Evolutionary conservation across 2,113 vertebrate species (phyloP), one percentile per base, ranked within the genome.

Genomic region (Australoheros scitulus): DNA sequence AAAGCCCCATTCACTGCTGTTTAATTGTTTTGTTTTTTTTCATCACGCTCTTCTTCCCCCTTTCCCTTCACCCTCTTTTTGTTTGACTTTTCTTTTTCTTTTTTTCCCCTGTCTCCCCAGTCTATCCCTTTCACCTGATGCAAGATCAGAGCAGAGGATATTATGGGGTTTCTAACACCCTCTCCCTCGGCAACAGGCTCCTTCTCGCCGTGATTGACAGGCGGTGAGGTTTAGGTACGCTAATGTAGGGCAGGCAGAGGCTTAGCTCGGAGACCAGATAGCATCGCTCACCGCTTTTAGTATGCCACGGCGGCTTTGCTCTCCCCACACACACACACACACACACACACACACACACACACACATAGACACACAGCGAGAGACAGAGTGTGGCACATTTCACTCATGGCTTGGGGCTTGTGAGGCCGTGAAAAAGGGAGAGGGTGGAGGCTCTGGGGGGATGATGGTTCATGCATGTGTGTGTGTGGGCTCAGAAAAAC

Each of bases 231-330:
- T 94, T 94, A 91, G 92, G 93, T 91, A 92, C 89, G 87, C 88
- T 94, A 95, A 95, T 95, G 92, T 92, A 93, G 94, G 91, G 86
- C 94, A 94, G 92, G 92, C 93, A 89, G 91, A 85, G 88, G 91
- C 92, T 94, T 95, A 91, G 91, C 85, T 88, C 22, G 3, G 88
- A 93, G 91, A 93, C 83, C 90, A 94, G 95, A 95, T 95, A 94
- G 93, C 94, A 95, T 95, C 94, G 80, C 86, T 93, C 85, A 50
- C 81, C 75, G 90, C 92, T 93, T 94, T 94, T 94, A 94, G 94
- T 93, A 93, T 93, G 93, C 93, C 80, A 84, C 43, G 82, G 82
- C 34, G 85, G 92, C 91, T 94, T 90, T 94, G 80, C 87, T 82
- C 68, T 85, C 74, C 80, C 22, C 13, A 20, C 55, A 10, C 78